phyloP scores from a whole-genome alignment of 2,113 vertebrate genomes.

The Gallinago media region DNA sequence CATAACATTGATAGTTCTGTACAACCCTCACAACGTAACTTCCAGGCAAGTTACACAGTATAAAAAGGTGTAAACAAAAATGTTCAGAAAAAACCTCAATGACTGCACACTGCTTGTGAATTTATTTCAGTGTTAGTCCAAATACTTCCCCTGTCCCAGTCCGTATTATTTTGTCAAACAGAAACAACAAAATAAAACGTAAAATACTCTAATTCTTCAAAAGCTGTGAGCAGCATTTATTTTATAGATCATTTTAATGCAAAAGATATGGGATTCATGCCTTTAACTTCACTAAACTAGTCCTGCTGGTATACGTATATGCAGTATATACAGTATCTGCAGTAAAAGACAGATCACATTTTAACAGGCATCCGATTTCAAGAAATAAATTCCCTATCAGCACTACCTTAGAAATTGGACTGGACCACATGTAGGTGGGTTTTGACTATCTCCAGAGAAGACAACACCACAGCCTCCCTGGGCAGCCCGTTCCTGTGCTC shows the following conservation, averaged over 20 bases:
- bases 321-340: accelerated
- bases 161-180: background rate
- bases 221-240: background rate
- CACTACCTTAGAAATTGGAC: background rate
- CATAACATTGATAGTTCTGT: background rate
- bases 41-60: background rate
- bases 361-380: background rate
- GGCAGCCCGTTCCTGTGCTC: background rate
- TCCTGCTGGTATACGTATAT: accelerated
- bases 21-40: background rate
- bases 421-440: background rate
- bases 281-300: background rate
- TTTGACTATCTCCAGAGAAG: background rate
- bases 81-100: background rate
- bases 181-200: background rate
- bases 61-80: background rate
- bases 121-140: background rate
- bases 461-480: background rate
- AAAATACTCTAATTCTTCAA: background rate
- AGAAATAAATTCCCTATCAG: background rate
- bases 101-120: background rate
- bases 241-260: background rate
- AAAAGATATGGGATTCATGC: background rate
- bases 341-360: background rate
- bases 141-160: background rate